Conservation (phyloP, 1,140 invertebrate species). For the Akabosia matsudoensis region DNA sequence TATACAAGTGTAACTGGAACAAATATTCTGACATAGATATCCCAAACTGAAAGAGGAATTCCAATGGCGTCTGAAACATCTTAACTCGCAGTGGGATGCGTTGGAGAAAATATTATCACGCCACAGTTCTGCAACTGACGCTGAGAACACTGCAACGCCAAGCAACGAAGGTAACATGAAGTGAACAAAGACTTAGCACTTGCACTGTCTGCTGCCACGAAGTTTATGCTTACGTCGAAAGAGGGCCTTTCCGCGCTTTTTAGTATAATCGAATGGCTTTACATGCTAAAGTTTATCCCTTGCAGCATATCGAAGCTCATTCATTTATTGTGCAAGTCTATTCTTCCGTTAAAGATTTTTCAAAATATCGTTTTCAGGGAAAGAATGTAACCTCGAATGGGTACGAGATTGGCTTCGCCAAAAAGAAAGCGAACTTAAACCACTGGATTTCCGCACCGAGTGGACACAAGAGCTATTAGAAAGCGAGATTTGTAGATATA, state of each 20-base stretch:
- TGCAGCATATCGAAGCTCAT: no score
- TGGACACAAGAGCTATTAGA: slow-evolving; percentile 38
- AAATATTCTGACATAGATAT: slow-evolving; percentile 28
- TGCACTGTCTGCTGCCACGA: no score
- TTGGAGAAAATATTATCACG: slow-evolving; percentile 40
- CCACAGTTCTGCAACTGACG: not conserved
- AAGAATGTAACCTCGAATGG: slow-evolving; percentile 36
- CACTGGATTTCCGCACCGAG: slow-evolving; percentile 38
- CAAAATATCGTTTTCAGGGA: slow-evolving; percentile 12
- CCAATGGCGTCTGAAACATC: slow-evolving; percentile 43
- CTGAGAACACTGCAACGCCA: not conserved
- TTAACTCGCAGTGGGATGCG: slow-evolving; percentile 46
- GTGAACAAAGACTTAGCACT: no score
- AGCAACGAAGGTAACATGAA: not conserved
- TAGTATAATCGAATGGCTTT: no score
- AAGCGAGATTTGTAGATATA: slow-evolving; percentile 33
- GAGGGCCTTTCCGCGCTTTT: not conserved
- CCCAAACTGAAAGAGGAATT: slow-evolving; percentile 45
- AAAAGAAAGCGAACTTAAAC: slow-evolving; percentile 44
- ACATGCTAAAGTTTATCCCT: no score
- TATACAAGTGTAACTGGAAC: no score
- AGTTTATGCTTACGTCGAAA: not conserved
- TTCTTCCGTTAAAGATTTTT: no score
- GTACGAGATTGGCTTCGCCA: slow-evolving; percentile 39
- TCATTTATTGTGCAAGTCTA: no score